Evolutionary conservation across 2,113 vertebrate species (phyloP).

Genomic region (Notechis scutatus): DNA sequence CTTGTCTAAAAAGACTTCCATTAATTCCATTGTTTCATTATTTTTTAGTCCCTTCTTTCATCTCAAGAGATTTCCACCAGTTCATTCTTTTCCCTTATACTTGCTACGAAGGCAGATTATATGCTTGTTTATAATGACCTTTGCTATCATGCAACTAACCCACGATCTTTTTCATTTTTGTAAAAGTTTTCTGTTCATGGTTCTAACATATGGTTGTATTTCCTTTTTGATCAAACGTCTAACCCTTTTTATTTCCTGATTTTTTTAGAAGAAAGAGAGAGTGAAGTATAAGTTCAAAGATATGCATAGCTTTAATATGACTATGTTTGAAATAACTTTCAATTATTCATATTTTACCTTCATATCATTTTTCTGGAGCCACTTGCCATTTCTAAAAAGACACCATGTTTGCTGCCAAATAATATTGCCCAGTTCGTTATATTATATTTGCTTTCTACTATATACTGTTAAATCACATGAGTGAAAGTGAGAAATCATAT

Average conservation of each 20-base stretch:
- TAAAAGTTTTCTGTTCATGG: neutral
- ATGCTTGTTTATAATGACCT: neutral
- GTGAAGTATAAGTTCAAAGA: neutral
- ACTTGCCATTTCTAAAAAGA: neutral
- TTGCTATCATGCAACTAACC: neutral
- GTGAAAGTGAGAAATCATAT: neutral
- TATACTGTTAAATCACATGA: neutral
- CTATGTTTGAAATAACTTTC: neutral
- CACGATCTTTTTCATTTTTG: neutral
- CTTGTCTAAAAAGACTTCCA: constrained; percentile 13
- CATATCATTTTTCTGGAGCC: neutral
- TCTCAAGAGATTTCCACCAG: neutral
- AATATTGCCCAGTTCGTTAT: neutral
- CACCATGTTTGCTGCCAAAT: neutral
- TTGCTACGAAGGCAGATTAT: neutral
- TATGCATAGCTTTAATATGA: neutral
- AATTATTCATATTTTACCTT: neutral
- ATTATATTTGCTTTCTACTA: neutral
- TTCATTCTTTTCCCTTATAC: neutral
- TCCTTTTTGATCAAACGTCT: neutral
- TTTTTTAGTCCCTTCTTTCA: neutral
- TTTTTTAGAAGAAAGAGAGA: neutral
- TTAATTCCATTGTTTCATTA: constrained; percentile 1
- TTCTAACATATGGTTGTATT: neutral
- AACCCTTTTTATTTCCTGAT: neutral